Evolutionary conservation across 2,888 invertebrate genomes (phyloP), one percentile per base, ranked within the genome.

Genomic region (Rhingia campestris): DNA sequence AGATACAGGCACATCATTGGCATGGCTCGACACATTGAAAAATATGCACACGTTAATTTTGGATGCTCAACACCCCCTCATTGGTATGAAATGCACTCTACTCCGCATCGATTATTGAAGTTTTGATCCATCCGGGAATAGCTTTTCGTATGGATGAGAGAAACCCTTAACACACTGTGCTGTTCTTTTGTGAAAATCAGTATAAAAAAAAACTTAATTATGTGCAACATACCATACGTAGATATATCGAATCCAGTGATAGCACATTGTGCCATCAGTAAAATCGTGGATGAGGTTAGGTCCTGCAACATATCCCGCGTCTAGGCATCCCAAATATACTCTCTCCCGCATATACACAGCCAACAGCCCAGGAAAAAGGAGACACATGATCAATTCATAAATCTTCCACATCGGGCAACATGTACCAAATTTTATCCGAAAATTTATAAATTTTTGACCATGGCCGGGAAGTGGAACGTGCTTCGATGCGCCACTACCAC

Each of bases 361-460:
- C 39, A 33, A 54, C 39, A 74, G 22, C 45, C 35, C 66, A 53
- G 66, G 63, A 70, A 66, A 61, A 39, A 22, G 80, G 76, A 76
- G 76, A 81, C 82, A 82, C 82, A 86, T 86, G 86, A 86, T 82
- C 86, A 86, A 86, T 86, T 76, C 82, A 86, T 86, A 86, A 86
- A 86, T 86, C 86, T 86, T 86, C 86, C 66, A 76, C 81, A 79
- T 86, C 80, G 75, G 82, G 82, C 72, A 80, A 86, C 86, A 86
- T 86, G 86, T 86, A 81, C 80, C 80, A 74, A 84, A 84, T 73
- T 79, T 74, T 74, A 70, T 79, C 56, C 80, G 54, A 84, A 70
- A 69, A 80, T 84, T 84, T 84, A 80, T 84, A 84, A 74, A 80
- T 80, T 84, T 80, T 75, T 84, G 79, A 84, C 84, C 80, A 84